A percentile compares a stretch with the other conserved stretches of the same genome.
phyloP scores from a whole-genome alignment of 2,888 invertebrate genomes.

The Chelonus formosanus region DNA sequence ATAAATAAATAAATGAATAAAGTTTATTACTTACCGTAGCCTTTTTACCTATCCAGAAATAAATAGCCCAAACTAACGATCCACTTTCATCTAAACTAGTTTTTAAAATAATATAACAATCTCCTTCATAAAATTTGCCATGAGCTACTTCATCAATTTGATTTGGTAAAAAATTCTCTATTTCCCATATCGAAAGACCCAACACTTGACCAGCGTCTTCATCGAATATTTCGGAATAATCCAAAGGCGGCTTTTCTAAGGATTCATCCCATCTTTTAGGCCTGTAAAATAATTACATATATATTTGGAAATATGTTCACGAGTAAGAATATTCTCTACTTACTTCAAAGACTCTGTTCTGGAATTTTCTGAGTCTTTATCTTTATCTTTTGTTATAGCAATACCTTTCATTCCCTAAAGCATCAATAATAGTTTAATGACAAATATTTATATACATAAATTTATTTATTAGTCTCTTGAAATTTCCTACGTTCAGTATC shows the following conservation, averaged over 20 bases:
- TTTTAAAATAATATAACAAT: slow-evolving; percentile 96
- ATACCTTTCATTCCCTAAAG: slow-evolving; percentile 84
- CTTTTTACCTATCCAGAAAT: slow-evolving; percentile 98
- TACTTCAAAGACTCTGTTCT: slow-evolving; percentile 80
- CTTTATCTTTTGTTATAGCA: slow-evolving; percentile 82
- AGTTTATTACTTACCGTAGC: slow-evolving; percentile 76
- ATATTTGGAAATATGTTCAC: background rate
- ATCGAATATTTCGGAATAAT: slow-evolving; percentile 97
- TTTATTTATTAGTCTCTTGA: too few relatives aligned
- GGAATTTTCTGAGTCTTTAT: slow-evolving; percentile 72
- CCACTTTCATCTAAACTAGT: slow-evolving; percentile 85
- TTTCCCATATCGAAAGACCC: slow-evolving; percentile 97
- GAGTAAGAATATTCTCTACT: slow-evolving; percentile 47
- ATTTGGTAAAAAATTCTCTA: slow-evolving; percentile 98
- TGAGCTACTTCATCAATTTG: slow-evolving; percentile 92
- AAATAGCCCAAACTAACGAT: slow-evolving; percentile 93
- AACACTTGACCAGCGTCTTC: slow-evolving; percentile 93
- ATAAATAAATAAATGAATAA: slow-evolving; percentile 60
- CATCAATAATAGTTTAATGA: background rate
- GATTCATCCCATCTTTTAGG: slow-evolving; percentile 97
- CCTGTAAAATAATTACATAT: slow-evolving; percentile 65
- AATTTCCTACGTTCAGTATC: slow-evolving; percentile 75
- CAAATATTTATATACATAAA: too few relatives aligned
- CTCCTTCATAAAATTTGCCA: slow-evolving; percentile 98
- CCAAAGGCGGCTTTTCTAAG: slow-evolving; percentile 91